Evolutionary conservation across 2,113 vertebrate species (phyloP).

Genomic region (Sander lucioperca): DNA sequence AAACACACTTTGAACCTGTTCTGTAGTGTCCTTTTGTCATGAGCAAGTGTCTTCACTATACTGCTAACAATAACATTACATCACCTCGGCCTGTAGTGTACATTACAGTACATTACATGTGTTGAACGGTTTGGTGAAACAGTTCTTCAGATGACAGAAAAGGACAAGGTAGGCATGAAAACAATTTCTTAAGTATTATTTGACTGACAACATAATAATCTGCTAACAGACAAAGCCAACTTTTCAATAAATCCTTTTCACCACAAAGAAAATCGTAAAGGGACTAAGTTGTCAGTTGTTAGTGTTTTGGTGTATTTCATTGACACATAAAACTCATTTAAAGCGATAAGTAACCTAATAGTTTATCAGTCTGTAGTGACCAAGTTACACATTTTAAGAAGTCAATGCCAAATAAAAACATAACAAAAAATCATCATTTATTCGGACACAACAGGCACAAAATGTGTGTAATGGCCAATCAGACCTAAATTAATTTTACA

Average conservation of each 20-base stretch:
- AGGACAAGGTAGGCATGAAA: neutral
- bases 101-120: neutral
- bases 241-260: neutral
- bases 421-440: neutral
- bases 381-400: neutral
- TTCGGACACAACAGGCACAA: neutral
- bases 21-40: fast-evolving
- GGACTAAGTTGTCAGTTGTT: neutral
- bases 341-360: neutral
- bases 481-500: no score
- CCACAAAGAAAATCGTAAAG: neutral
- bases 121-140: neutral
- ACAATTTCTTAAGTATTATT: neutral
- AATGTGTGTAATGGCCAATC: neutral
- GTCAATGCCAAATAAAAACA: neutral
- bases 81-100: neutral
- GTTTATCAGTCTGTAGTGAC: neutral
- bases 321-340: neutral
- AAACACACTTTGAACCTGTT: neutral
- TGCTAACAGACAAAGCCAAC: no score
- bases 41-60: neutral
- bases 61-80: neutral
- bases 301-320: neutral
- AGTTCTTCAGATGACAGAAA: neutral
- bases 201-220: neutral